These are phyloP conservation scores for Tamandua tetradactyla DNA, from an alignment of 2,797 vertebrate genomes.

Conservation along the genomic window DNA sequence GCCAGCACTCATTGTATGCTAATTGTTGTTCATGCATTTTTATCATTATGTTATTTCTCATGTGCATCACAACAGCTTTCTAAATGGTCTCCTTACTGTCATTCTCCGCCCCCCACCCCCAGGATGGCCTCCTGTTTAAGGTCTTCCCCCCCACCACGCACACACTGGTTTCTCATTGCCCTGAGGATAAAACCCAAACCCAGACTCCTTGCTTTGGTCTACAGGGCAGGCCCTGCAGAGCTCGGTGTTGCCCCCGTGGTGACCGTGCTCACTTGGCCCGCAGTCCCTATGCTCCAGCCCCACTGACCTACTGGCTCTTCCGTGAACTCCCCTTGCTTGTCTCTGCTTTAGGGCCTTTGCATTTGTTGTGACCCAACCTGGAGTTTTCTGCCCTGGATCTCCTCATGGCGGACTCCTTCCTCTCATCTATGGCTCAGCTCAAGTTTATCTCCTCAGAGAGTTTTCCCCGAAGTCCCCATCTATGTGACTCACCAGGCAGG, in stretches of 20 bases:
- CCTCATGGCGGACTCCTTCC: accelerated
- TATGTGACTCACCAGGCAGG: background rate
- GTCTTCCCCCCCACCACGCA: background rate
- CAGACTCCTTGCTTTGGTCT: background rate
- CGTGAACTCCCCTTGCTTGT: background rate
- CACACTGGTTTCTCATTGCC: background rate
- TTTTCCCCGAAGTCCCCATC: background rate
- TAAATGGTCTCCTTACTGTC: background rate
- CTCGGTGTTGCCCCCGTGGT: accelerated
- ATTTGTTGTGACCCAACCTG: background rate
- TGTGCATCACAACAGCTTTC: background rate
- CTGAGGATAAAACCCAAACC: background rate
- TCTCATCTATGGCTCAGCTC: background rate
- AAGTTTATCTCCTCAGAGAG: background rate
- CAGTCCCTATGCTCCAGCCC: background rate
- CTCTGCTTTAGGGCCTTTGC: background rate
- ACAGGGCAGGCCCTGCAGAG: background rate
- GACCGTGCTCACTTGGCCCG: accelerated
- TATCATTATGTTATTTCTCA: background rate
- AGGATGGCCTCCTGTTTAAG: background rate
- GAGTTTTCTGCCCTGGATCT: background rate
- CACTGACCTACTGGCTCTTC: background rate
- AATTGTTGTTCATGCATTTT: background rate
- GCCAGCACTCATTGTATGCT: accelerated
- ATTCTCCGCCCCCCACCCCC: background rate